phyloP scores from a whole-genome alignment of 2,113 vertebrate species.

The Pterocles burchelli region DNA sequence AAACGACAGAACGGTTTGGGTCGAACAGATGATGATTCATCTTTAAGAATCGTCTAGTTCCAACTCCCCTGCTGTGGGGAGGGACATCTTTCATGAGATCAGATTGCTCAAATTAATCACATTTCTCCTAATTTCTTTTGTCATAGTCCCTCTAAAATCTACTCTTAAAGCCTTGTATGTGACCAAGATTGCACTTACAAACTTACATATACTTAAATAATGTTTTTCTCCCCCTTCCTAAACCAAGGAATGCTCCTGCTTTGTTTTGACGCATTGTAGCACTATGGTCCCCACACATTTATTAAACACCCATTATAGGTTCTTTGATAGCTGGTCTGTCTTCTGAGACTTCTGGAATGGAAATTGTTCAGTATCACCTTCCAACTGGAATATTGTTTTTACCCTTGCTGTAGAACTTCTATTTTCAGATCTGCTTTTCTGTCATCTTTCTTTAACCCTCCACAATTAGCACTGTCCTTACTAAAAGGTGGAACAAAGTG shows the following conservation, averaged over 20 bases:
- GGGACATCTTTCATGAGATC: background rate
- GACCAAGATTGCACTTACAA: background rate
- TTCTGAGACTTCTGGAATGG: background rate
- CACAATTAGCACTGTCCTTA: background rate
- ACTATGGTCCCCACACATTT: background rate
- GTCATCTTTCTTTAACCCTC: background rate
- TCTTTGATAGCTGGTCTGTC: background rate
- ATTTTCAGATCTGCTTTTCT: background rate
- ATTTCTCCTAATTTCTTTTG: background rate
- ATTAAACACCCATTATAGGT: background rate
- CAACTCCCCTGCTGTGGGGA: background rate
- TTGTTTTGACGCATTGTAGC: background rate
- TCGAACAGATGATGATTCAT: background rate
- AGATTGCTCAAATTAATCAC: background rate
- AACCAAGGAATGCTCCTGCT: background rate
- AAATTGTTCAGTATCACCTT: background rate
- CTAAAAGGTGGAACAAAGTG: background rate
- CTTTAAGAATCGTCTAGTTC: background rate
- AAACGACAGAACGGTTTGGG: background rate
- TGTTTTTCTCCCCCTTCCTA: background rate
- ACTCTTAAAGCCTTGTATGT: background rate
- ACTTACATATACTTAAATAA: background rate
- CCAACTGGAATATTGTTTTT: background rate
- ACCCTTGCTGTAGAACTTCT: background rate
- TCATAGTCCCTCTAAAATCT: background rate